These are phyloP conservation scores for Tauraco erythrolophus DNA, from an alignment of 2,113 vertebrate species.

Conservation along the genomic window DNA sequence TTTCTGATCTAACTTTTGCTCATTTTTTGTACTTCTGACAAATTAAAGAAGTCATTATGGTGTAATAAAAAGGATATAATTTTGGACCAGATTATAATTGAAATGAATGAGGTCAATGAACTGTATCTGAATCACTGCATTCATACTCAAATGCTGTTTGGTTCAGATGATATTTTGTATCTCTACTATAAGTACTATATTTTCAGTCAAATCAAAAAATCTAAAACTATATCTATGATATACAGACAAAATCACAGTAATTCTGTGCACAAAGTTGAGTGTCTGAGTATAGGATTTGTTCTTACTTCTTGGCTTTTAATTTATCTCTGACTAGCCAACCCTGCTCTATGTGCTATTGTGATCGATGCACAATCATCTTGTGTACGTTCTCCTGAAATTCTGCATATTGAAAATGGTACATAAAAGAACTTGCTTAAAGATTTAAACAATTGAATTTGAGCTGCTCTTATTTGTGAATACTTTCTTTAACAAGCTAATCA, in stretches of 20 bases:
- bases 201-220: background rate
- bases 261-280: background rate
- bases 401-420: background rate
- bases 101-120: constrained; percentile 1
- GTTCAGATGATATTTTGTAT: background rate
- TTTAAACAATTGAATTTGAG: background rate
- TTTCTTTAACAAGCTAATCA: background rate
- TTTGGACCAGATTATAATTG: constrained; percentile 8
- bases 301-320: background rate
- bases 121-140: background rate
- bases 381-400: background rate
- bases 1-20: background rate
- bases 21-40: background rate
- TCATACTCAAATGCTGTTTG: background rate
- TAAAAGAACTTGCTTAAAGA: background rate
- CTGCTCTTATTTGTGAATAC: background rate
- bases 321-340: background rate
- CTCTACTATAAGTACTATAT: background rate
- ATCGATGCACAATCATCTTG: background rate
- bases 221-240: background rate
- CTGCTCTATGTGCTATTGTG: background rate
- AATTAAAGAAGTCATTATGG: background rate
- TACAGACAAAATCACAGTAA: background rate
- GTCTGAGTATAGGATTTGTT: background rate
- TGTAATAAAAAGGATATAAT: background rate